Evolutionary conservation across 1,140 invertebrate species (phyloP).

Genomic region (Kradibia gibbosae): DNA sequence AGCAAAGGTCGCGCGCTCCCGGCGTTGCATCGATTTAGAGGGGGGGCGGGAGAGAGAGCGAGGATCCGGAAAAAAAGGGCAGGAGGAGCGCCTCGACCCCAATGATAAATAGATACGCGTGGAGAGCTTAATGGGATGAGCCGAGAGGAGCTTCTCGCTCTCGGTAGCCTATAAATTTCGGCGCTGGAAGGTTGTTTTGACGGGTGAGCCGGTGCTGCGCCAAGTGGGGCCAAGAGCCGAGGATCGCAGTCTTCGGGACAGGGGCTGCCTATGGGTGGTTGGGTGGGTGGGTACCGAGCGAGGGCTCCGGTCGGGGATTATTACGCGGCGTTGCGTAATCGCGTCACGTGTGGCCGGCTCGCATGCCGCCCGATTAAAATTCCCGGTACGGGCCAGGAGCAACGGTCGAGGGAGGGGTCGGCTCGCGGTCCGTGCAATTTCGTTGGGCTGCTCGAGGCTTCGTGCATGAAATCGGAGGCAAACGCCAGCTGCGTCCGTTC

Average conservation of each 20-base stretch:
- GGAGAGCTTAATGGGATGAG: conserved; percentile 40
- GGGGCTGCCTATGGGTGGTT: background rate
- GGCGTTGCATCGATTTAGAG: background rate
- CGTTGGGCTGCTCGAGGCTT: background rate
- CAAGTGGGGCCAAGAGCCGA: background rate
- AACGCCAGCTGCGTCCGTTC: background rate
- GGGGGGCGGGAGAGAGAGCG: too few relatives aligned
- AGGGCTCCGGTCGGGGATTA: background rate
- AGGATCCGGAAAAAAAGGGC: background rate
- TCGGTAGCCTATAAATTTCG: conserved; percentile 37
- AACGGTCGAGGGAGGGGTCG: too few relatives aligned
- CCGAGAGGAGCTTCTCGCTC: background rate
- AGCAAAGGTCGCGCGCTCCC: conserved; percentile 8
- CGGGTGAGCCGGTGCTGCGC: background rate
- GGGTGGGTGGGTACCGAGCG: background rate
- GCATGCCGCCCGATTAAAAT: background rate
- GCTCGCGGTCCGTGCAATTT: background rate
- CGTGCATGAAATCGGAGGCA: background rate
- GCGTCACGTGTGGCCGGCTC: background rate
- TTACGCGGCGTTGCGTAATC: background rate
- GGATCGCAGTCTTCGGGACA: background rate
- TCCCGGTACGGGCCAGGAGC: background rate
- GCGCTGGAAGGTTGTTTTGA: conserved; percentile 13
- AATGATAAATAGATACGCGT: background rate
- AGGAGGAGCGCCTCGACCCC: background rate